phyloP scores from a whole-genome alignment of 2,113 vertebrate species.

The Polyodon spathula region DNA sequence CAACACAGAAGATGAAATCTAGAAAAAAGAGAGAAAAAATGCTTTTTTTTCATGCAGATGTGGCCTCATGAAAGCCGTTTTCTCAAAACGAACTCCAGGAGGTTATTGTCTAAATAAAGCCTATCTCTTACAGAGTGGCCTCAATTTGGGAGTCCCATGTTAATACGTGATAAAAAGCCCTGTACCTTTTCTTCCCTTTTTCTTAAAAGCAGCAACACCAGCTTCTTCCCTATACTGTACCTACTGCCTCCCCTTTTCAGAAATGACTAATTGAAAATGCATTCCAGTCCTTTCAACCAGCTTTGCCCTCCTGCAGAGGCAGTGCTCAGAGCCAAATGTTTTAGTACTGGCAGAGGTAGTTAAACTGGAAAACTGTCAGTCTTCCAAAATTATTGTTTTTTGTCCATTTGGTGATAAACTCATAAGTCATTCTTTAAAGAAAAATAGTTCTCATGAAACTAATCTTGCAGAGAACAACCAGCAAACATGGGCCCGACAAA shows the following conservation, averaged over 20 bases:
- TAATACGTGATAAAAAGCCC: slow-evolving; percentile 33
- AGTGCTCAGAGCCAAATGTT: slow-evolving; percentile 32
- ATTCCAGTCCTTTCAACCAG: slow-evolving; percentile 34
- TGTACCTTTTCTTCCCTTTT: slow-evolving; percentile 15
- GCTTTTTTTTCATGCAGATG: slow-evolving; percentile 39
- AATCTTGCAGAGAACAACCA: background rate
- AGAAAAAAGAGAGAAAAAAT: no score
- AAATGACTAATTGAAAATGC: slow-evolving; percentile 46
- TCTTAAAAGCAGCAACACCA: slow-evolving; percentile 11
- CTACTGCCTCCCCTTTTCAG: slow-evolving; percentile 30
- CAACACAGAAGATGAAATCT: slow-evolving; percentile 8
- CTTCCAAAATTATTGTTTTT: slow-evolving; percentile 6
- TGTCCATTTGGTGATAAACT: slow-evolving; percentile 4
- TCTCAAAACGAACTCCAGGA: slow-evolving; percentile 25
- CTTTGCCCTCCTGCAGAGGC: slow-evolving; percentile 29
- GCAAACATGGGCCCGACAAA: background rate
- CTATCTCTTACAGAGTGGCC: slow-evolving; percentile 30
- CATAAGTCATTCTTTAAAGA: background rate
- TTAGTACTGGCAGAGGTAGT: slow-evolving; percentile 34
- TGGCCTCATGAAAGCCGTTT: slow-evolving; percentile 28
- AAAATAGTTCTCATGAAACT: background rate
- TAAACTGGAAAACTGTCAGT: slow-evolving; percentile 28
- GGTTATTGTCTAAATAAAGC: slow-evolving; percentile 21
- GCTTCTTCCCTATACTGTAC: slow-evolving; percentile 20
- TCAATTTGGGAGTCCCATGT: slow-evolving; percentile 22